Evolutionary conservation across 2,113 vertebrate species (phyloP).

Genomic region (Macrotus californicus): DNA sequence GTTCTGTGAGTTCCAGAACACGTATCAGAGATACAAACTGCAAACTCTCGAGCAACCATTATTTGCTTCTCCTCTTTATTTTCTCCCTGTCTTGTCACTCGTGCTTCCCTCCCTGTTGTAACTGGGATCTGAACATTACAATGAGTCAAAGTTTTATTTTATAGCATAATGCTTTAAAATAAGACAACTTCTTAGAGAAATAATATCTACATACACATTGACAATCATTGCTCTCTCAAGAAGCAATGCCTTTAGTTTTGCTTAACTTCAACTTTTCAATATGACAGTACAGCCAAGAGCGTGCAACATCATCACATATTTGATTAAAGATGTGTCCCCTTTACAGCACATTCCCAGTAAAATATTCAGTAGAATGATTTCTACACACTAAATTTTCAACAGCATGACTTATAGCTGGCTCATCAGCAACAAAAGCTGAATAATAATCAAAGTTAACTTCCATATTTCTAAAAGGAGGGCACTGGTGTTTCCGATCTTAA

Average conservation of each 20-base stretch:
- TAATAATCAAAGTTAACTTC: constrained; percentile 72
- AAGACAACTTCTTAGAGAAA: neutral
- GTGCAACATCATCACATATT: constrained; percentile 60
- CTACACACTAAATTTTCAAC: constrained; percentile 69
- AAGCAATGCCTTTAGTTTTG: constrained; percentile 8
- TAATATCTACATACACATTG: neutral
- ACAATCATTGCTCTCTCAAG: neutral
- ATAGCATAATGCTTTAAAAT: neutral
- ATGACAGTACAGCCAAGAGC: constrained; percentile 25
- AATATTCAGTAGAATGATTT: constrained; percentile 74
- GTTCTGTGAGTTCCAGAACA: neutral
- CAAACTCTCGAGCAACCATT: neutral
- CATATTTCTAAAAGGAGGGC: constrained; percentile 66
- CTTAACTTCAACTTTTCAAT: constrained; percentile 50
- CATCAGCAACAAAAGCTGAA: constrained; percentile 74
- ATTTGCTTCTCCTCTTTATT: neutral
- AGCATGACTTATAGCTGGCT: constrained; percentile 67
- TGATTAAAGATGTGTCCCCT: constrained; percentile 72
- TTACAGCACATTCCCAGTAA: constrained; percentile 69
- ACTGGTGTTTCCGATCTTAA: constrained; percentile 56
- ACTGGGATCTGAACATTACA: neutral
- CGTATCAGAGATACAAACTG: neutral
- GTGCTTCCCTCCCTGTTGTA: neutral
- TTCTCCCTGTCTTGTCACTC: too few species aligned
- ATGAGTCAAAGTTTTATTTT: neutral